Base-by-base conservation (phyloP, 1,140 invertebrate genomes). In the Camponotus vicinus region DNA sequence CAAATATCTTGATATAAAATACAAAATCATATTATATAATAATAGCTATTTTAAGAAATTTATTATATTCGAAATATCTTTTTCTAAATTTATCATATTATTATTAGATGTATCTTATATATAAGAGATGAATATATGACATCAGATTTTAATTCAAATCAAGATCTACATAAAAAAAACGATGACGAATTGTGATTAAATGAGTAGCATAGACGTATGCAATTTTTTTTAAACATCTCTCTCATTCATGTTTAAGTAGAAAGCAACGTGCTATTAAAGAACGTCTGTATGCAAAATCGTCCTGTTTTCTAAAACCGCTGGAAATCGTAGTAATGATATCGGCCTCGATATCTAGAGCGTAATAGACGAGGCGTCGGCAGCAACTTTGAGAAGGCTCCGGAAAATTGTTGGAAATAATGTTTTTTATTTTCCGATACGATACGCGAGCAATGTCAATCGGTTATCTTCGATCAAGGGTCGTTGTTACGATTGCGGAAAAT, bases 271-370 rank as follows among this genome's bases (percentile, higher is more conserved):
- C 21, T n/a, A 86, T 86, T 86, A 86, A 76, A 70, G 37, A 21
- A 37, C 70, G 69, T 87, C 49, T 85, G 55, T 85, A 87, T 87
- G 86, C 86, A 87, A 87, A 87, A 37, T 63, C 37, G 63, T n/a
- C n/a, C 27, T 6, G 66, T 87, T 87, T 87, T 87, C 86, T 76
- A 86, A 52, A 52, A 21, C 75, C 40, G 45, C 42, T 87, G 80
- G 80, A 87, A 84, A 85, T 84, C 69, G 49, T 59, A 52, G 70
- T 69, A 85, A 84, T 69, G 40, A 59, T 87, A 83, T 83, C 63
- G 64, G 61, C 66, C 40, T 42, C 79, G 59, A 57, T 76, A 85
- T 87, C 37, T 75, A 87, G 86, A 87, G 86, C 86, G 80, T 87
- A 87, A 40, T 84, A 87, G 69, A 80, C 70, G 67, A 84, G 13